phyloP scores from a whole-genome alignment of 2,113 vertebrate genomes.

The Oryzias javanicus region DNA sequence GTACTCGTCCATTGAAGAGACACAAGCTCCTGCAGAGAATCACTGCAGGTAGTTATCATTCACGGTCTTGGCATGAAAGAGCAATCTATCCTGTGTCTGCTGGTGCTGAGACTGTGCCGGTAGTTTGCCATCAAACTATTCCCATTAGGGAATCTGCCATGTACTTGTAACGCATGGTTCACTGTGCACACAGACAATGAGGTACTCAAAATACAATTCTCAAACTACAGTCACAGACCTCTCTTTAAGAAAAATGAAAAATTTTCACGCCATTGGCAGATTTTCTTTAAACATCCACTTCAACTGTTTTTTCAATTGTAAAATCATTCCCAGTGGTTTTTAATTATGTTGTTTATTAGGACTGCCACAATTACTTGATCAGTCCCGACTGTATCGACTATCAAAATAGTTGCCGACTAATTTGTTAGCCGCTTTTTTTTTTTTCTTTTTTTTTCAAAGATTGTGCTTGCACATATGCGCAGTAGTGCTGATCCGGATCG shows the following conservation, averaged over 20 bases:
- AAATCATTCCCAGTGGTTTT: no score
- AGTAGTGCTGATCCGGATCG: no score
- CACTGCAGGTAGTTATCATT: slow-evolving; percentile 23
- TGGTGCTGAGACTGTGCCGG: slow-evolving; percentile 9
- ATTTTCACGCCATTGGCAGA: background rate
- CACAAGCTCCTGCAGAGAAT: slow-evolving; percentile 21
- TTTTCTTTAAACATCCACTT: background rate
- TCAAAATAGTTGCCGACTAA: no score
- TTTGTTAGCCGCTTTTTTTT: no score
- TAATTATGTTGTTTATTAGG: no score
- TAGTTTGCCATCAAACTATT: slow-evolving; percentile 19
- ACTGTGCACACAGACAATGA: slow-evolving; percentile 11
- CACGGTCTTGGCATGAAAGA: slow-evolving; percentile 13
- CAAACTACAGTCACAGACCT: no score
- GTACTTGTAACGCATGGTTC: slow-evolving; percentile 16
- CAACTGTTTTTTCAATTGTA: no score
- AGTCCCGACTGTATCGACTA: no score
- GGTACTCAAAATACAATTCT: background rate
- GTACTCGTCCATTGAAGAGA: background rate
- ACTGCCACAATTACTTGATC: no score
- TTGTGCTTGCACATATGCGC: no score
- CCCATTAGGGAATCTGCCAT: slow-evolving; percentile 20
- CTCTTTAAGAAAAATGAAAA: background rate
- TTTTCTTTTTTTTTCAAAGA: no score
- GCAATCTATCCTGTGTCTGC: slow-evolving; percentile 14